phyloP scores from a whole-genome alignment of 2,113 vertebrate species.

The Orthochromis malagaraziensis region DNA sequence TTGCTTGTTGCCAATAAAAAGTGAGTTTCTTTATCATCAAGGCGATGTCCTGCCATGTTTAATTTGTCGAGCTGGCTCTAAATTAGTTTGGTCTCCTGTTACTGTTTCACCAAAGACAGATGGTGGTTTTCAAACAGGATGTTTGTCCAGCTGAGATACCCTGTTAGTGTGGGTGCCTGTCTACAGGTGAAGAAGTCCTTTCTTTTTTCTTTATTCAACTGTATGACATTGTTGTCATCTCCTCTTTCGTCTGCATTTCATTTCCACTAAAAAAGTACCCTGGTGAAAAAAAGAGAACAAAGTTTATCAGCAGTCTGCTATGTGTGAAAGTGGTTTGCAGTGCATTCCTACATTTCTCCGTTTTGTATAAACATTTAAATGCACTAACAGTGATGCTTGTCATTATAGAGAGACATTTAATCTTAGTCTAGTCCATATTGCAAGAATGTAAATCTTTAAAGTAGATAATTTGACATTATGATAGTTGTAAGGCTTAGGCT shows the following conservation, averaged over 20 bases:
- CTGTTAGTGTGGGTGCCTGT: neutral
- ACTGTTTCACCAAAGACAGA: constrained; percentile 59
- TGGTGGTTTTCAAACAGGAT: constrained; percentile 60
- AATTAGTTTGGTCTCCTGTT: constrained; percentile 58
- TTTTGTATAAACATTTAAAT: neutral
- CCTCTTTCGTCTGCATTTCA: neutral
- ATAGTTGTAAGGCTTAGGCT: neutral
- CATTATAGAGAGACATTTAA: neutral
- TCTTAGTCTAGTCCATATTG: neutral
- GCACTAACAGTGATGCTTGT: neutral
- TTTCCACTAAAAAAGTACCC: neutral
- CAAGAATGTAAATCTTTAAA: neutral
- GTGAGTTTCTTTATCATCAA: constrained; percentile 20
- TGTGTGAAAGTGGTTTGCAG: neutral
- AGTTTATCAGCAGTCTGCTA: neutral
- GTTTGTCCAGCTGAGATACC: constrained; percentile 59
- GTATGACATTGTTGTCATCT: neutral
- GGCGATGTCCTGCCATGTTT: constrained; percentile 16
- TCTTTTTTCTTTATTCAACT: neutral
- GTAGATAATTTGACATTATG: neutral
- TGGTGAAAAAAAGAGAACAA: neutral
- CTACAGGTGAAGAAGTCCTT: neutral
- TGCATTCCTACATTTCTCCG: neutral
- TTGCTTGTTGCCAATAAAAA: constrained; percentile 29
- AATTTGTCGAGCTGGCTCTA: constrained; percentile 6